Evolutionary conservation across 2,113 vertebrate species (phyloP).

Genomic region (Gymnogyps californianus): DNA sequence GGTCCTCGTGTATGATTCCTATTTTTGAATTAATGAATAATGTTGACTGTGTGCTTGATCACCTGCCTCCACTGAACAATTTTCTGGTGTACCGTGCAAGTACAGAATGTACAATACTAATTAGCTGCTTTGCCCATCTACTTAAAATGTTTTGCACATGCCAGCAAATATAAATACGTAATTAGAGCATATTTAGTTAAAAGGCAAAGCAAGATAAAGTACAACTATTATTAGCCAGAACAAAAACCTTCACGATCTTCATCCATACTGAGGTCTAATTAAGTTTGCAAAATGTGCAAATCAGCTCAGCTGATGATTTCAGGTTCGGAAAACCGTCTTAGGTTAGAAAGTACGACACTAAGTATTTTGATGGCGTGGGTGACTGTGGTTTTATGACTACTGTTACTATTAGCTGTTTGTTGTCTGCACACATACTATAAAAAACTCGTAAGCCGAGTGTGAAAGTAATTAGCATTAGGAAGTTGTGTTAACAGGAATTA

Average conservation of each 20-base stretch:
- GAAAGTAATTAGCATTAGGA: neutral
- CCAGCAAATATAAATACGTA: constrained; percentile 40
- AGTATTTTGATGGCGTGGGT: neutral
- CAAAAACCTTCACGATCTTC: neutral
- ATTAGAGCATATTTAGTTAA: constrained; percentile 28
- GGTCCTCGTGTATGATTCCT: neutral
- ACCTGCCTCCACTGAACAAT: neutral
- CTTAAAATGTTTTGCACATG: constrained; percentile 22
- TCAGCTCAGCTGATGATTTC: neutral
- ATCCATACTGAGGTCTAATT: neutral
- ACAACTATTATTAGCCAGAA: constrained; percentile 45
- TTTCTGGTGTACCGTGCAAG: neutral
- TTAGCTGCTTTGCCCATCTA: constrained; percentile 32
- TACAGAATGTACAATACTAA: constrained; percentile 44
- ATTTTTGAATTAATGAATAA: neutral
- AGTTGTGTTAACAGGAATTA: neutral
- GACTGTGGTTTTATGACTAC: neutral
- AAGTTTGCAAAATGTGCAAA: constrained; percentile 5
- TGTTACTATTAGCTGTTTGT: neutral
- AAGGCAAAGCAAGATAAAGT: constrained; percentile 37
- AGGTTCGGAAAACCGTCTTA: neutral
- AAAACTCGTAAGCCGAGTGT: neutral
- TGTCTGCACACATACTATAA: neutral
- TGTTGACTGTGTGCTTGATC: neutral
- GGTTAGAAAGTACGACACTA: neutral